Conservation (phyloP, 1,140 invertebrate genomes). For the Panulirus ornatus region DNA sequence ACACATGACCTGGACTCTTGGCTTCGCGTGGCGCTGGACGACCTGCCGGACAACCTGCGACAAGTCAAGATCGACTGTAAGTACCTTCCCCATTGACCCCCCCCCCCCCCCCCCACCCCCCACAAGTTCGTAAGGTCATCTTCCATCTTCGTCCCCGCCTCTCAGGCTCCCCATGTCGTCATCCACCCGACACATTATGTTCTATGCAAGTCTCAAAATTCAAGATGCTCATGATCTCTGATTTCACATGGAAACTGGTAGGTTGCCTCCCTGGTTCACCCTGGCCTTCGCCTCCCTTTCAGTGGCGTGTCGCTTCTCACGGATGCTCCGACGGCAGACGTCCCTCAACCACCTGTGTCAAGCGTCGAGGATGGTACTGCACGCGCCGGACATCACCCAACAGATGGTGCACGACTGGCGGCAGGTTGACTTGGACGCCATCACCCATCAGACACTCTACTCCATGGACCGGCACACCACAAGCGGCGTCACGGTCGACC, state of each 20-base stretch:
- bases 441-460: slow-evolving; percentile 79
- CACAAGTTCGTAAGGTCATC: background rate
- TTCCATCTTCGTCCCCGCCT: background rate
- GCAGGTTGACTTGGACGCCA: slow-evolving; percentile 78
- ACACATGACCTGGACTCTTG: slow-evolving; percentile 81
- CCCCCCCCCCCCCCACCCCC: background rate
- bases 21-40: slow-evolving; percentile 80
- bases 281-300: background rate
- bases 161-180: background rate
- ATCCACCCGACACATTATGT: too few species aligned
- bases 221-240: too few species aligned
- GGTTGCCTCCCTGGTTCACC: too few species aligned
- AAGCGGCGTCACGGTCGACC: slow-evolving; percentile 76
- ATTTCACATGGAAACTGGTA: background rate
- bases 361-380: slow-evolving; percentile 81
- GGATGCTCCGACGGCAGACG: slow-evolving; percentile 82
- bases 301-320: slow-evolving; percentile 80
- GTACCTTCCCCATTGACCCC: slow-evolving; percentile 59
- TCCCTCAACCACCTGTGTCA: slow-evolving; percentile 83
- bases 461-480: slow-evolving; percentile 78
- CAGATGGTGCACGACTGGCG: slow-evolving; percentile 80
- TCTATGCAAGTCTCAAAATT: too few species aligned
- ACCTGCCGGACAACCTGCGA: slow-evolving; percentile 80
- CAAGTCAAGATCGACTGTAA: slow-evolving; percentile 80
- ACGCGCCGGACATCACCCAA: slow-evolving; percentile 81